Evolutionary conservation across 2,888 invertebrate genomes (phyloP).

Genomic region (Ormyrus nitidulus): DNA sequence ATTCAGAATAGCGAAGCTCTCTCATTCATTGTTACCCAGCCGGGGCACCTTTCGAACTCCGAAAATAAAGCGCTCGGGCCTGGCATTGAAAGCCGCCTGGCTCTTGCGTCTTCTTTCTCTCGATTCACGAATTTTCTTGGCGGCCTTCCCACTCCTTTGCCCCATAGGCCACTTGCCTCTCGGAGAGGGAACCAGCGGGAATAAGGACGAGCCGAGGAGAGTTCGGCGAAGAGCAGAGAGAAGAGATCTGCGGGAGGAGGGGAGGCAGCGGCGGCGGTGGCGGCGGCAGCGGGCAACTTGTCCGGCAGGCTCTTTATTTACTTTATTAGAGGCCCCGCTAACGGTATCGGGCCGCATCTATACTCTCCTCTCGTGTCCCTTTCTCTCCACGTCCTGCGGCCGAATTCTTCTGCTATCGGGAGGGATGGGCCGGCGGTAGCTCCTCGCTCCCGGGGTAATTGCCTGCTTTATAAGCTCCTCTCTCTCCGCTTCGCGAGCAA

Average conservation of each 20-base stretch:
- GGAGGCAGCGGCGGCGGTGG: slow-evolving; percentile 55
- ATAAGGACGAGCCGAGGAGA: slow-evolving; percentile 62
- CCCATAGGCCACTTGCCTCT: slow-evolving; percentile 8
- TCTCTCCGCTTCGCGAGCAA: slow-evolving; percentile 52
- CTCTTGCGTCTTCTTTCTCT: slow-evolving; percentile 6
- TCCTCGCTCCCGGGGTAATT: slow-evolving; percentile 52
- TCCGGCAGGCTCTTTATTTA: slow-evolving; percentile 72
- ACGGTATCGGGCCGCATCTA: slow-evolving; percentile 70
- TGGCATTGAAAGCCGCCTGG: slow-evolving; percentile 11
- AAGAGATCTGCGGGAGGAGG: slow-evolving; percentile 51
- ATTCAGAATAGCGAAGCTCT: not conserved
- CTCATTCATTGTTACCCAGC: slow-evolving; percentile 33
- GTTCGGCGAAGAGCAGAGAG: slow-evolving; percentile 2
- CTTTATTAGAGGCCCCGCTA: slow-evolving; percentile 72
- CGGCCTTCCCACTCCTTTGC: slow-evolving; percentile 8
- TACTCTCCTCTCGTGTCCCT: slow-evolving; percentile 47
- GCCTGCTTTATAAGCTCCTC: slow-evolving; percentile 51
- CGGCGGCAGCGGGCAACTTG: slow-evolving; percentile 63
- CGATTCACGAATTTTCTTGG: slow-evolving; percentile 52
- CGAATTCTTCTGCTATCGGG: slow-evolving; percentile 66
- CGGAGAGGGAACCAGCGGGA: slow-evolving; percentile 38
- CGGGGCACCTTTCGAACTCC: too few relatives aligned
- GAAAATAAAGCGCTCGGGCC: slow-evolving; percentile 38
- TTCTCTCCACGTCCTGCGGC: slow-evolving; percentile 49
- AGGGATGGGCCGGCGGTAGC: not conserved